Percentiles rank a stretch among this genome's conserved stretches.
Evolutionary conservation across 2,888 invertebrate species (phyloP).

Genomic region (Lycia hirtaria): DNA sequence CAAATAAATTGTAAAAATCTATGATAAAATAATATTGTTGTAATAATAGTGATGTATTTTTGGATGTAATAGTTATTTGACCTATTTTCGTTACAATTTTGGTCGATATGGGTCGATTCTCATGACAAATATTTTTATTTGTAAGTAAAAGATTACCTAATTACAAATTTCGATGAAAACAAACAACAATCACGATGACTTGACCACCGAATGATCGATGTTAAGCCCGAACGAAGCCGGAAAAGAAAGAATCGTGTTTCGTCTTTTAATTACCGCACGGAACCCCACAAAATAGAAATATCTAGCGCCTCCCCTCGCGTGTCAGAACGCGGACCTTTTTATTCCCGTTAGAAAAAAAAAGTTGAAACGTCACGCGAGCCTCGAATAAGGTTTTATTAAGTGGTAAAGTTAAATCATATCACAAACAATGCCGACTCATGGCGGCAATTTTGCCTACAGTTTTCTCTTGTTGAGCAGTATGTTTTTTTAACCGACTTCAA

Average conservation of each 20-base stretch:
- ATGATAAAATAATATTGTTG: too few species aligned
- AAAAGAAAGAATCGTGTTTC: conserved; percentile 29
- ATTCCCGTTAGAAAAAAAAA: conserved; percentile 48
- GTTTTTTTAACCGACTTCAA: too few species aligned
- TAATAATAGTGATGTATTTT: too few species aligned
- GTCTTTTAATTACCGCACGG: conserved; percentile 36
- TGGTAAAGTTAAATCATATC: conserved; percentile 41
- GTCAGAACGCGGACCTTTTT: conserved; percentile 44
- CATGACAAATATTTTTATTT: too few species aligned
- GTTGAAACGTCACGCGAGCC: conserved; percentile 49
- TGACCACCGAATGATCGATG: conserved; percentile 12
- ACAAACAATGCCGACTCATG: conserved; percentile 34
- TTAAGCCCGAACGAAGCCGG: conserved; percentile 18
- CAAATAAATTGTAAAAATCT: too few species aligned
- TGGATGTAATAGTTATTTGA: too few species aligned
- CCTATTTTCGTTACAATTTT: too few species aligned
- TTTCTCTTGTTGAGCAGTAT: not conserved
- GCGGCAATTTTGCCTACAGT: conserved; percentile 13
- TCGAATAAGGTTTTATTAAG: conserved; percentile 38
- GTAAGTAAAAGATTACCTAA: too few species aligned
- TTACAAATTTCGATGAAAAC: conserved; percentile 1
- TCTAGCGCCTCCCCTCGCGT: conserved; percentile 41
- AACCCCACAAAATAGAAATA: conserved; percentile 35
- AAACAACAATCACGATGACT: conserved; percentile 11
- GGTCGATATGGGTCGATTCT: too few species aligned